phyloP scores from a whole-genome alignment of 2,888 invertebrate species.

The Euzetes globulus region DNA sequence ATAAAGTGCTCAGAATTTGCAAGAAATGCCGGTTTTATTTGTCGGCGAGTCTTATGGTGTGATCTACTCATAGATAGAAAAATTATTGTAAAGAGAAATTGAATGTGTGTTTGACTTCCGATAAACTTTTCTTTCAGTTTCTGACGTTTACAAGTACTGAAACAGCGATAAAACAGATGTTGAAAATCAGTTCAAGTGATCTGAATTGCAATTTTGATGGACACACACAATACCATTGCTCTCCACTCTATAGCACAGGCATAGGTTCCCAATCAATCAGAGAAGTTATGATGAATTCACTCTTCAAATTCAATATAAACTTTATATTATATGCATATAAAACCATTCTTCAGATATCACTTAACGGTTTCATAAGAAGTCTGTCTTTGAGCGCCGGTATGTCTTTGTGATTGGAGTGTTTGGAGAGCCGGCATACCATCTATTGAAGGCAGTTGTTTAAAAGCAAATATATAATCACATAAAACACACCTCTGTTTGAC shows the following conservation, averaged over 20 bases:
- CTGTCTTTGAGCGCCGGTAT: neutral
- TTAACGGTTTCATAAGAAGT: constrained; percentile 12
- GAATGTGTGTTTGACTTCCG: constrained; percentile 12
- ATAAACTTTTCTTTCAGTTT: neutral
- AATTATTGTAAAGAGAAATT: neutral
- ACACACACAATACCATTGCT: neutral
- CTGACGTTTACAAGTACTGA: neutral
- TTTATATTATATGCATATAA: neutral
- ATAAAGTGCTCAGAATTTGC: neutral
- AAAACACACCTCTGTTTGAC: neutral
- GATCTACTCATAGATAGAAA: neutral
- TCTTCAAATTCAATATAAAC: neutral
- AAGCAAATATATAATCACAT: constrained; percentile 5
- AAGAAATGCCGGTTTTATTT: constrained; percentile 10
- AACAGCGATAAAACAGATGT: constrained; percentile 9
- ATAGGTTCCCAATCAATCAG: too few relatives aligned
- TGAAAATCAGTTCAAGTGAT: neutral
- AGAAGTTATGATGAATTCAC: neutral
- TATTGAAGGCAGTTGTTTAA: neutral
- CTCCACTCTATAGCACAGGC: neutral
- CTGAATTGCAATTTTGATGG: neutral
- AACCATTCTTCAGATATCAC: neutral
- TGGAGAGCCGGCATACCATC: neutral
- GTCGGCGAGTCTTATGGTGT: neutral
- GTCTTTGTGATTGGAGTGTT: neutral